Conservation (phyloP, 2,888 invertebrate genomes). For the Drosophila anomalata region DNA sequence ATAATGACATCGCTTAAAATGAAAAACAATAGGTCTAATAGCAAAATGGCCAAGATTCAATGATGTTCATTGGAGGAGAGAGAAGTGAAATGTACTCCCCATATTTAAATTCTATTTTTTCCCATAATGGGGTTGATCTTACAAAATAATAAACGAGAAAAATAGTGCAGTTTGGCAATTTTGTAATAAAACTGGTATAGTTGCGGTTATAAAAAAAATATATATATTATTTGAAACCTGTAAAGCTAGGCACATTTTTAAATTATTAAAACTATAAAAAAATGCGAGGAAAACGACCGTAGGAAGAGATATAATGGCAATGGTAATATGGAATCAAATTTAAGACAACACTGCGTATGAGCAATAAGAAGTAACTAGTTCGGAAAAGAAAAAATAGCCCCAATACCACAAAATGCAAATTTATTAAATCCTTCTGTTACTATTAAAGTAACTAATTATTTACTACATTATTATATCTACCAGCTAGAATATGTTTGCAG, state of each 20-base stretch:
- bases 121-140: background rate
- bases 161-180: no score
- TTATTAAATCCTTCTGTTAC: no score
- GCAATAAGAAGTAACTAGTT: background rate
- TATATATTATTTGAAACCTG: no score
- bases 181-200: no score
- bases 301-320: background rate
- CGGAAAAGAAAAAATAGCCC: background rate
- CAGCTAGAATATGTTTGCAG: no score
- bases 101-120: background rate
- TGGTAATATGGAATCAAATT: background rate
- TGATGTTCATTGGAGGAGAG: background rate
- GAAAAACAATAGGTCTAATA: constrained; percentile 52
- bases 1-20: constrained; percentile 54
- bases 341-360: background rate
- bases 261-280: no score
- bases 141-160: background rate
- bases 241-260: no score
- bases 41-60: background rate
- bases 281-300: no score
- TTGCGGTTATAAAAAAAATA: no score
- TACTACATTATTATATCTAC: no score
- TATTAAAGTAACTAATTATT: no score
- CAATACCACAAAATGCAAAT: no score
- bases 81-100: background rate